A percentile compares a stretch with the other conserved stretches of the same genome.
Evolutionary conservation across 2,888 invertebrate genomes (phyloP).

Genomic region (Dryobotodes eremita): DNA sequence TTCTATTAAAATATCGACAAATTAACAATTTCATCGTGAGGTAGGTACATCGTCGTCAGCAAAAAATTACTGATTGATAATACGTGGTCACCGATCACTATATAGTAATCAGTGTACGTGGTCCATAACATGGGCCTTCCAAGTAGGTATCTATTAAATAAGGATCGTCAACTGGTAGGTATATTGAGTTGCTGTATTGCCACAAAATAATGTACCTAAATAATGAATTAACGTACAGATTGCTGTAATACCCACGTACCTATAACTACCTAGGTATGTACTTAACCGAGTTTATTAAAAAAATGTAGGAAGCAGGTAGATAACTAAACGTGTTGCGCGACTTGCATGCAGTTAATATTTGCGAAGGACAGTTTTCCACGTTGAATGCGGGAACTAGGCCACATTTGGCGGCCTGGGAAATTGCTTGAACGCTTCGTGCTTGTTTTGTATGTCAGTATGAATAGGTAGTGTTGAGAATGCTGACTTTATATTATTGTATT

Average conservation of each 20-base stretch:
- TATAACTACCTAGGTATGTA: neutral
- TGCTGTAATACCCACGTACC: no score
- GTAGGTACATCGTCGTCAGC: neutral
- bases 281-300: neutral
- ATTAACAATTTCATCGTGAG: neutral
- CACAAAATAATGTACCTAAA: no score
- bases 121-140: no score
- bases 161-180: no score
- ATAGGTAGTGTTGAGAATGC: constrained; percentile 32
- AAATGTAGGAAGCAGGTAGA: constrained; percentile 41
- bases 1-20: no score
- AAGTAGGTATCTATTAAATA: no score
- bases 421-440: constrained; percentile 40
- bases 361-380: constrained; percentile 59
- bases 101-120: no score
- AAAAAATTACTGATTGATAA: neutral
- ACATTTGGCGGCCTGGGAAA: constrained; percentile 60
- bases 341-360: constrained; percentile 49
- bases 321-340: constrained; percentile 33
- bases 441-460: constrained; percentile 33
- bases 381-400: constrained; percentile 67
- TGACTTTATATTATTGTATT: constrained; percentile 28
- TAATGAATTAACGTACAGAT: no score
- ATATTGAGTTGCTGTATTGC: no score
- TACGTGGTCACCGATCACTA: no score